phyloP scores from a whole-genome alignment of 2,888 invertebrate genomes.

The Rhimphoctona megacephalus region DNA sequence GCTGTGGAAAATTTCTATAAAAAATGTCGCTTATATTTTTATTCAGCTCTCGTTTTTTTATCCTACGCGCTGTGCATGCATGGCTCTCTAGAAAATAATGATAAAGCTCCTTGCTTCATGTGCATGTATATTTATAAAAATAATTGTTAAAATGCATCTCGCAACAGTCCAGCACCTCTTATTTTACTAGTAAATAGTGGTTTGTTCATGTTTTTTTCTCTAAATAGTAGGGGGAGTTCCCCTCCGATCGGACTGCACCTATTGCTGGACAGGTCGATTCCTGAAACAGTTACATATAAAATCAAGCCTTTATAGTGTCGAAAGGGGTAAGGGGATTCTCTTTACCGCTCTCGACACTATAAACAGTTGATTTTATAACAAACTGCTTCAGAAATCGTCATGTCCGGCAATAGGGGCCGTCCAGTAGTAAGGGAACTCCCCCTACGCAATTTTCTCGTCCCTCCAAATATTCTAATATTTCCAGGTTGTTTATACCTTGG shows the following conservation, averaged over 20 bases:
- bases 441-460: not conserved
- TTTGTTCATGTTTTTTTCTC: not conserved
- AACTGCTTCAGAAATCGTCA: too few relatives aligned
- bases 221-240: too few relatives aligned
- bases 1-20: not conserved
- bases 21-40: slow-evolving; percentile 15
- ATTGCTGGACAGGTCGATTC: too few relatives aligned
- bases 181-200: not conserved
- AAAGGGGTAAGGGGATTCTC: too few relatives aligned
- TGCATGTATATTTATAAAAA: not conserved
- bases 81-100: slow-evolving; percentile 1
- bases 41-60: slow-evolving; percentile 36
- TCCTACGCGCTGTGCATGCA: not conserved
- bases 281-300: too few relatives aligned
- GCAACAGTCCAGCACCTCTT: not conserved
- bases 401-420: too few relatives aligned
- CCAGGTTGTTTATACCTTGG: not conserved
- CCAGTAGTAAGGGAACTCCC: too few relatives aligned
- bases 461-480: not conserved
- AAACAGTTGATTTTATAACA: too few relatives aligned
- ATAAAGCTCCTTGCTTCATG: not conserved
- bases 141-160: not conserved
- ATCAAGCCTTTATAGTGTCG: too few relatives aligned
- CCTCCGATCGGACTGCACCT: too few relatives aligned
- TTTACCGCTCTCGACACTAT: too few relatives aligned